These are phyloP conservation scores for Naso thynnoides DNA, from an alignment of 2,797 vertebrate species.

Conservation along the genomic window DNA sequence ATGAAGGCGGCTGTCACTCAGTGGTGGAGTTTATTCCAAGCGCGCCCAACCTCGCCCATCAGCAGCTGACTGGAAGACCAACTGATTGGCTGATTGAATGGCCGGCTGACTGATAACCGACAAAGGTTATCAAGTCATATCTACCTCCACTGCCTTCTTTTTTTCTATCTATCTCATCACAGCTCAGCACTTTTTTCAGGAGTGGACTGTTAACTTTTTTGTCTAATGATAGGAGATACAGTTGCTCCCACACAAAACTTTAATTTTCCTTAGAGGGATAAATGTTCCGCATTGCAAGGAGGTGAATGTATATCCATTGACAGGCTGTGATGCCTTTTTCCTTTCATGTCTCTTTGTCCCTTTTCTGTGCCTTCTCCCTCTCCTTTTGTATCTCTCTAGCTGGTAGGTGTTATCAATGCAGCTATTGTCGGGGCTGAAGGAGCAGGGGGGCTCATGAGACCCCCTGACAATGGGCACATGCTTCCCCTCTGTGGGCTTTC, in stretches of 20 bases:
- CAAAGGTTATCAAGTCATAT: slow-evolving; percentile 32
- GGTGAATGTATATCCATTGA: slow-evolving; percentile 33
- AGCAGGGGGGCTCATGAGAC: slow-evolving; percentile 69
- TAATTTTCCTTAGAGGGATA: slow-evolving; percentile 14
- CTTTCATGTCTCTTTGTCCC: slow-evolving; percentile 48
- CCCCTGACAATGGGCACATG: slow-evolving; percentile 75
- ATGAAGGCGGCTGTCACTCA: slow-evolving; percentile 65
- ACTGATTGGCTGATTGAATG: slow-evolving; percentile 16
- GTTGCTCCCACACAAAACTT: slow-evolving; percentile 3
- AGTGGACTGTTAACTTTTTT: background rate
- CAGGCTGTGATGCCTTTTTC: slow-evolving; percentile 25
- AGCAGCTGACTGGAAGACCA: slow-evolving; percentile 16
- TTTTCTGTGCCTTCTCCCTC: slow-evolving; percentile 37
- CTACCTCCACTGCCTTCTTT: background rate
- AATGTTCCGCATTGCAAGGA: slow-evolving; percentile 29
- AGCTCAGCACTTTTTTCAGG: background rate
- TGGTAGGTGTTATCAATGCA: slow-evolving; percentile 74
- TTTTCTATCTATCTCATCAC: background rate
- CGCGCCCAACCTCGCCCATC: slow-evolving; percentile 45
- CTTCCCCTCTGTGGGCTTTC: slow-evolving; percentile 58
- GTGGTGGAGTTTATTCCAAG: slow-evolving; percentile 53
- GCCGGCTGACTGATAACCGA: slow-evolving; percentile 31
- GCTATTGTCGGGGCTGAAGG: slow-evolving; percentile 74
- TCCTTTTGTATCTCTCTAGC: slow-evolving; percentile 54
- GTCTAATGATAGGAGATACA: slow-evolving; percentile 10